phyloP scores from a whole-genome alignment of 2,888 invertebrate species.

The Drosophila cognata region DNA sequence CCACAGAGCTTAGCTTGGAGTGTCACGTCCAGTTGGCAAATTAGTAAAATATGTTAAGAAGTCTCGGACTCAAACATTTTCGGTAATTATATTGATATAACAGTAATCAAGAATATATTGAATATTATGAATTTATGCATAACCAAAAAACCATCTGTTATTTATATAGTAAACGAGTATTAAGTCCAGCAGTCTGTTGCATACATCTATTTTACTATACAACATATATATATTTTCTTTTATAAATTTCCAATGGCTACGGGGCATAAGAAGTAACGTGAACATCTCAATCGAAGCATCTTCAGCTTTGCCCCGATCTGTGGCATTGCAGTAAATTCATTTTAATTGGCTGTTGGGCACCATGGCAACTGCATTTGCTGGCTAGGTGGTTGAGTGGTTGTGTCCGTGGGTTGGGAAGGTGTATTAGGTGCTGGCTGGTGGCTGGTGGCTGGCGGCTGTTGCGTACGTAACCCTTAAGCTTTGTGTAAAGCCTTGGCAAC shows the following conservation, averaged over 20 bases:
- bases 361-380: conserved; percentile 45
- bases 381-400: conserved; percentile 11
- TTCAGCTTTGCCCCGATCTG: conserved; percentile 22
- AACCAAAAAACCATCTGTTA: not conserved
- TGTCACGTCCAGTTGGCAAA: too few relatives aligned
- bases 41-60: not conserved
- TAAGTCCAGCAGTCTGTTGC: not conserved
- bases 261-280: conserved; percentile 4
- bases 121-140: not conserved
- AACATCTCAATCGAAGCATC: conserved; percentile 25
- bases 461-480: conserved; percentile 47
- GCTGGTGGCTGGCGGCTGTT: conserved; percentile 11
- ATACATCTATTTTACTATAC: not conserved
- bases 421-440: conserved; percentile 18
- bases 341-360: conserved; percentile 69
- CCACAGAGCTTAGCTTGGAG: not conserved
- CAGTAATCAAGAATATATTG: not conserved
- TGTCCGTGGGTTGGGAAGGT: not conserved
- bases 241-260: not conserved
- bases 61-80: not conserved
- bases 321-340: conserved; percentile 19
- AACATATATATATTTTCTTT: not conserved
- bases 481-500: conserved; percentile 44
- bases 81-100: not conserved
- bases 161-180: not conserved